Percentiles rank a stretch among this genome's conserved stretches.
Conservation (phyloP, 2,797 vertebrate species). For the Cottoperca gobio region DNA sequence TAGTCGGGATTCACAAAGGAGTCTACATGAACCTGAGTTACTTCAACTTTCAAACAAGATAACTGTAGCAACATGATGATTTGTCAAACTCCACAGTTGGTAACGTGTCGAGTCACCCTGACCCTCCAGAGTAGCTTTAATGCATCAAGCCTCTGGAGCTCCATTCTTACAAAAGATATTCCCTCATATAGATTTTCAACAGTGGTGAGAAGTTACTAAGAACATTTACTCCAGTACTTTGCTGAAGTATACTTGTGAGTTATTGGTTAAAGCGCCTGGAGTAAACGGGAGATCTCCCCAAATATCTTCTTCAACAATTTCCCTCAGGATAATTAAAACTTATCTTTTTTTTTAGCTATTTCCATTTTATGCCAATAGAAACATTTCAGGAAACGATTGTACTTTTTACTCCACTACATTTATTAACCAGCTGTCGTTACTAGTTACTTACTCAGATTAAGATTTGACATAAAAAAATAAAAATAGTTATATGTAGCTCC, state of each 20-base stretch:
- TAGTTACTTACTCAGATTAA: not conserved
- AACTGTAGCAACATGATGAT: not conserved
- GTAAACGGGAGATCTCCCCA: not conserved
- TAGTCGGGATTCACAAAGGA: not conserved
- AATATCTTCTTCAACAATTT: too few relatives aligned
- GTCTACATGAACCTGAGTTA: not conserved
- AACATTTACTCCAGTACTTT: too few relatives aligned
- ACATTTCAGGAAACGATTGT: not conserved
- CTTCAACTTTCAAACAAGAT: slow-evolving; percentile 3
- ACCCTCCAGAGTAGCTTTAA: not conserved
- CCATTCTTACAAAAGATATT: not conserved
- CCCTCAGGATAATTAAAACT: too few relatives aligned
- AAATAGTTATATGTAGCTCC: too few relatives aligned
- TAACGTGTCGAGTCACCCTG: not conserved
- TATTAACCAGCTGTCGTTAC: not conserved
- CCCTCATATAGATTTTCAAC: not conserved
- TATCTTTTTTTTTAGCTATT: too few relatives aligned
- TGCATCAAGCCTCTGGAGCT: not conserved
- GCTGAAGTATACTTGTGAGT: too few relatives aligned
- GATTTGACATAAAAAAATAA: not conserved
- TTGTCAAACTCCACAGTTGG: not conserved
- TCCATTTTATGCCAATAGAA: not conserved
- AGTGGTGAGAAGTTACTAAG: too few relatives aligned
- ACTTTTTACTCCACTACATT: not conserved
- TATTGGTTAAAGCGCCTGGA: too few relatives aligned